phyloP scores from a whole-genome alignment of 2,797 vertebrate genomes.

The Amblyraja radiata region DNA sequence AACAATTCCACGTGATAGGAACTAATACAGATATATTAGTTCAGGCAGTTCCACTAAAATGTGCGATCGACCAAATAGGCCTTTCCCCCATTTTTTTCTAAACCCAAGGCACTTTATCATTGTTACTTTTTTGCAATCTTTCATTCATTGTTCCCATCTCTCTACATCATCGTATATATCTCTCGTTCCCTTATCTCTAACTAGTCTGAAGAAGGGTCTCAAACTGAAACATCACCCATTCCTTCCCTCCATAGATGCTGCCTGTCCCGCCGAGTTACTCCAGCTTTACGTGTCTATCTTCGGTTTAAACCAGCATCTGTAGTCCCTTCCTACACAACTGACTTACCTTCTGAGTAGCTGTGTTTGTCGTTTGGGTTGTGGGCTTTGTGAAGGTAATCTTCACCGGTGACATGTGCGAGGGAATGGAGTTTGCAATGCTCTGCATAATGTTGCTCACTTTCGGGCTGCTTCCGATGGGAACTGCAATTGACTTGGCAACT shows the following conservation, averaged over 20 bases:
- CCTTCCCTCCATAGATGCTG: too few species aligned
- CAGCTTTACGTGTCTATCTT: too few species aligned
- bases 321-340: conserved; percentile 24
- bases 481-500: conserved; percentile 78
- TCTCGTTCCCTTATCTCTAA: too few species aligned
- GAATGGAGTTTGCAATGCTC: conserved; percentile 95
- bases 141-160: too few species aligned
- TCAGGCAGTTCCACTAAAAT: background rate
- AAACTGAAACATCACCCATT: too few species aligned
- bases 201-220: too few species aligned
- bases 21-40: background rate
- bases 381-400: conserved; percentile 99
- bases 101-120: conserved; percentile 39
- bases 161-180: too few species aligned
- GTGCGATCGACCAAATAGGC: background rate
- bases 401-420: conserved; percentile 94
- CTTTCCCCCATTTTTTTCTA: conserved; percentile 26
- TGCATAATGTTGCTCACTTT: conserved; percentile 99
- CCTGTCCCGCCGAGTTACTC: too few species aligned
- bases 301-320: too few species aligned
- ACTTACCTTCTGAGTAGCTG: conserved; percentile 89
- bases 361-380: conserved; percentile 86
- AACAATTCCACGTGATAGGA: background rate
- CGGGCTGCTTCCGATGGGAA: conserved; percentile 84
- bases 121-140: too few species aligned